phyloP scores from a whole-genome alignment of 23 tunicate genomes.

The Halocynthia roretzi region DNA sequence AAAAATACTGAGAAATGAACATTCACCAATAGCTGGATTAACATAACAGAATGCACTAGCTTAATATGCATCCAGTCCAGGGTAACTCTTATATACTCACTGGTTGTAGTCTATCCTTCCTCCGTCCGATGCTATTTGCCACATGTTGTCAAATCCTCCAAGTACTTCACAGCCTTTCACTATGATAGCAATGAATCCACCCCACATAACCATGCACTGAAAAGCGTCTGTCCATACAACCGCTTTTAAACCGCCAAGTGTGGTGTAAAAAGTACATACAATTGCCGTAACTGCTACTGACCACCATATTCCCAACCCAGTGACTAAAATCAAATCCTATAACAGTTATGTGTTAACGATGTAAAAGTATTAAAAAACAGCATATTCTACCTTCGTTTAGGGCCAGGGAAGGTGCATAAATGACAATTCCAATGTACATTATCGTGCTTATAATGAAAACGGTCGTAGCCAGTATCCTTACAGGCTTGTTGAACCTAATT shows the following conservation, averaged over 20 bases:
- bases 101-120: not conserved
- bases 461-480: slow-evolving; percentile 18
- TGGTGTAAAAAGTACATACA: slow-evolving; percentile 63
- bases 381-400: slow-evolving; percentile 13
- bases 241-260: slow-evolving; percentile 45
- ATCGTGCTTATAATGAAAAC: not conserved
- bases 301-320: slow-evolving; percentile 67
- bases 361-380: not conserved
- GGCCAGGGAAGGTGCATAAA: slow-evolving; percentile 35
- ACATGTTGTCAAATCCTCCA: slow-evolving; percentile 22
- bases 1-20: too few species aligned
- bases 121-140: slow-evolving; percentile 14
- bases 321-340: slow-evolving; percentile 20
- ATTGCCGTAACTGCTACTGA: slow-evolving; percentile 45
- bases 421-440: slow-evolving; percentile 29
- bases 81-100: not conserved
- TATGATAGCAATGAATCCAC: slow-evolving; percentile 21
- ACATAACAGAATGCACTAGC: too few species aligned
- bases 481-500: slow-evolving; percentile 24
- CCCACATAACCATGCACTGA: slow-evolving; percentile 30
- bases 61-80: too few species aligned
- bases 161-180: slow-evolving; percentile 4
- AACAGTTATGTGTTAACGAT: not conserved
- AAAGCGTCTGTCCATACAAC: slow-evolving; percentile 42
- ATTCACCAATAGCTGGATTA: too few species aligned